These are phyloP conservation scores for Platalea minor DNA, from an alignment of 2,797 vertebrate species.

Conservation along the genomic window DNA sequence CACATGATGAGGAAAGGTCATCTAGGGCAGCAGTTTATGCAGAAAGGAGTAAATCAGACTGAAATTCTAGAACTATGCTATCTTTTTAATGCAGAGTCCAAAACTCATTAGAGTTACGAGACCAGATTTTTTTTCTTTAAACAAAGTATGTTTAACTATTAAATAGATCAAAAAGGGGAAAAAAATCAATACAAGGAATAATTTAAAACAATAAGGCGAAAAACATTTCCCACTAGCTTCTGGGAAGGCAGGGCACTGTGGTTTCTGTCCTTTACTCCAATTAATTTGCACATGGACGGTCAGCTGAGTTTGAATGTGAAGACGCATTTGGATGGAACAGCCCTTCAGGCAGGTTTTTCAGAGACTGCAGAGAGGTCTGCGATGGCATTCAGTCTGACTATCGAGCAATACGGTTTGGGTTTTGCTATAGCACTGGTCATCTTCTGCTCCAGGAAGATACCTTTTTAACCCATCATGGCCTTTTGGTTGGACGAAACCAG, in stretches of 20 bases:
- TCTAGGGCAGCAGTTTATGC: conserved; percentile 3
- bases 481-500: not conserved
- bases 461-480: not conserved
- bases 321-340: not conserved
- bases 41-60: conserved; percentile 22
- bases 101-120: not conserved
- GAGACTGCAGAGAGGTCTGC: not conserved
- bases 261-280: not conserved
- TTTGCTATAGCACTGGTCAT: not conserved
- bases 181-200: not conserved
- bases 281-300: not conserved
- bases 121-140: not conserved
- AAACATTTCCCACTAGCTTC: not conserved
- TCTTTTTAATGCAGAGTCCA: not conserved
- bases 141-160: not conserved
- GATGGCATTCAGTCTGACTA: not conserved
- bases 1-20: conserved; percentile 13
- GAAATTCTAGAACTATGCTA: not conserved
- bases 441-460: not conserved
- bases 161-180: not conserved
- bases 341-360: not conserved
- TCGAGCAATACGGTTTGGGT: not conserved
- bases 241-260: not conserved
- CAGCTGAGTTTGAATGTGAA: not conserved
- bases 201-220: not conserved